Conservation (phyloP, 2,797 vertebrate genomes). For the Cossypha niveicapilla region DNA sequence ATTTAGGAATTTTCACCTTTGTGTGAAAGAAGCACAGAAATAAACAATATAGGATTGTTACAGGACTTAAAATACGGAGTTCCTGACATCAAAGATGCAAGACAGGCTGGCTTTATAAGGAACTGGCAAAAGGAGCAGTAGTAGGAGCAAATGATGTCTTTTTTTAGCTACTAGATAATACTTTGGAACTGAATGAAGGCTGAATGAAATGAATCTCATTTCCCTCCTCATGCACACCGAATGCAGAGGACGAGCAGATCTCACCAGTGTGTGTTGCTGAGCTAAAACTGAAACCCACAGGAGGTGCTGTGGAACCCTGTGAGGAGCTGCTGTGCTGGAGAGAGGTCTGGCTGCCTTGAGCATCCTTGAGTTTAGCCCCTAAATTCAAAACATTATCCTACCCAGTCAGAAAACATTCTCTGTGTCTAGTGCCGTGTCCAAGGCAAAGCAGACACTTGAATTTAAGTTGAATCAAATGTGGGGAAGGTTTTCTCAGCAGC, state of each 20-base stretch:
- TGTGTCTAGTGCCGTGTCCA: neutral
- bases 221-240: neutral
- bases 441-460: neutral
- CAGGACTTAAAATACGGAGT: neutral
- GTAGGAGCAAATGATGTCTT: neutral
- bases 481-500: slow-evolving; percentile 8
- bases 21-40: neutral
- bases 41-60: neutral
- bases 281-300: neutral
- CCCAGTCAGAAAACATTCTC: neutral
- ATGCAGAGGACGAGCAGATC: neutral
- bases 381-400: neutral
- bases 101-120: neutral
- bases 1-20: neutral
- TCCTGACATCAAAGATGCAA: neutral
- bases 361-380: neutral
- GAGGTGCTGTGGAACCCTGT: rapidly evolving
- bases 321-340: neutral
- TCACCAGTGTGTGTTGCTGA: neutral
- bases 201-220: neutral
- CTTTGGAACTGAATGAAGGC: neutral
- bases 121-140: neutral
- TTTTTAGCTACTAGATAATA: neutral
- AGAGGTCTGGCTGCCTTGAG: neutral
- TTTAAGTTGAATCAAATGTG: neutral